Base-by-base conservation (phyloP, 1,140 invertebrate genomes). In the Aphelenchoides besseyi region DNA sequence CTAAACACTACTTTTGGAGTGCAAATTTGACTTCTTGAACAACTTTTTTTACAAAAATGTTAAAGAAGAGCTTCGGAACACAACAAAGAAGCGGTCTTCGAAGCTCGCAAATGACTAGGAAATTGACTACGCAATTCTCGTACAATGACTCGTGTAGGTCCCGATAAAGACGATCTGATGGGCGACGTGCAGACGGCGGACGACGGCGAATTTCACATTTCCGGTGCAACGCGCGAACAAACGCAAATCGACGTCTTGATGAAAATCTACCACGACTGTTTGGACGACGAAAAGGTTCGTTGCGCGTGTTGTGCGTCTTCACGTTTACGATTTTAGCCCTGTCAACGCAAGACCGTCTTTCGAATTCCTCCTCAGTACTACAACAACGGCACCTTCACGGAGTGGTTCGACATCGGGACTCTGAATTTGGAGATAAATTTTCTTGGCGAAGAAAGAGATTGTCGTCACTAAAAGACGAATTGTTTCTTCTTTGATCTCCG, bases 361-460 rank as follows among this genome's bases (percentile, higher is more conserved):
- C 48, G 37, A 9, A 66, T 76, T 1, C 75, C 75, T 5, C 32
- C 29, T 3, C 33, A 74, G 35, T 76, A 76, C 52, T 69, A 75
- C 76, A 69, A 79, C 62, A 76, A 74, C 48, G 76, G 75, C 63
- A 76, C 71, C n/a, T 48, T 76, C 18, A 69, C 52, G 8, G 72
- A 76, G 52, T 76, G 75, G 75, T 76, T 76, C 61, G 76, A 76
- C 28, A 62, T 78, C 12, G 75, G 75, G 48, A 70, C 54, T 37
- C 73, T 76, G 5, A 76, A 76, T 53, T 79, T 76, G 75, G 75
- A 76, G 59, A 68, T 76, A 18, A 37, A 36, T 0, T 76, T 76
- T 53, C 63, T 35, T 12, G 28, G 37, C 23, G 75, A 76, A 57
- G 75, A 76, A 55, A 57, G 75, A 29, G 75, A 76, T 52, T 76